These are phyloP conservation scores for Hyles vespertilio DNA, from an alignment of 1,140 invertebrate genomes.

Conservation along the genomic window DNA sequence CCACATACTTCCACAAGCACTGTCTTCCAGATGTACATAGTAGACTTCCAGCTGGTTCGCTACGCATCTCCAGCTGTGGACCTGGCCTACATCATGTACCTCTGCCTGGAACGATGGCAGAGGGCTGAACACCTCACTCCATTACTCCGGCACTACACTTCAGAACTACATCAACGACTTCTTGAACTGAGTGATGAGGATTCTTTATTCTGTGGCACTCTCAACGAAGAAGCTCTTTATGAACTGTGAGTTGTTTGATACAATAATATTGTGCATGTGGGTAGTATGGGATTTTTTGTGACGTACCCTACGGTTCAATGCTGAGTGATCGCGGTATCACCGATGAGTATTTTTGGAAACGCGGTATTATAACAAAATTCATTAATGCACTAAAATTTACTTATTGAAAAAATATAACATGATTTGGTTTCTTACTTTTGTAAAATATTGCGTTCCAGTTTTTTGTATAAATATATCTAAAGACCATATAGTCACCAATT, in stretches of 20 bases:
- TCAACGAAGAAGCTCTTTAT: constrained; percentile 72
- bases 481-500: too few relatives aligned
- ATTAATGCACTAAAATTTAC: too few relatives aligned
- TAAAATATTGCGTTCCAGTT: too few relatives aligned
- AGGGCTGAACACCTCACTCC: constrained; percentile 76
- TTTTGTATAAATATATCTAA: too few relatives aligned
- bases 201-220: constrained; percentile 61
- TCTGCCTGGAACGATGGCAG: constrained; percentile 79
- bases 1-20: not conserved
- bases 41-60: constrained; percentile 83
- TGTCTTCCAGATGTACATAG: constrained; percentile 77
- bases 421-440: too few relatives aligned
- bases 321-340: too few relatives aligned
- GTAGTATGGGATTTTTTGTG: too few relatives aligned
- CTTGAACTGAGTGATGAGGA: constrained; percentile 69
- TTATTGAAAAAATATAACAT: too few relatives aligned
- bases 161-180: constrained; percentile 69
- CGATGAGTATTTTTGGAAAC: too few relatives aligned
- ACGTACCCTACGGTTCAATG: too few relatives aligned
- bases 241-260: constrained; percentile 74
- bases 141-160: constrained; percentile 77
- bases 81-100: constrained; percentile 80
- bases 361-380: too few relatives aligned
- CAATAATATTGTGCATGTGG: too few relatives aligned
- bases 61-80: constrained; percentile 83